Evolutionary conservation across 2,113 vertebrate genomes (phyloP).

Genomic region (Dermatemys mawii): DNA sequence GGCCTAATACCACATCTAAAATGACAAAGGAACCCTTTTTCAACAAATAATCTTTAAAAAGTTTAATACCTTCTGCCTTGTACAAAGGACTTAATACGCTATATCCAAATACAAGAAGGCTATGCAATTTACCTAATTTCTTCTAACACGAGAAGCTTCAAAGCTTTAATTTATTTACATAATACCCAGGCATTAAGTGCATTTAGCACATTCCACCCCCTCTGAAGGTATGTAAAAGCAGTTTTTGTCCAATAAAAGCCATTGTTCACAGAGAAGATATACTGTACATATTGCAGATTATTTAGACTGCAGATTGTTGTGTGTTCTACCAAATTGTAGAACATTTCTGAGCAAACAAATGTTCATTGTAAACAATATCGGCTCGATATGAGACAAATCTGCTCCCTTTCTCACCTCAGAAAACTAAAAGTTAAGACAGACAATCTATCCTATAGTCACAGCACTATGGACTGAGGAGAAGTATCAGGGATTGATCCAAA

Average conservation of each 20-base stretch:
- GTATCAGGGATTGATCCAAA: neutral
- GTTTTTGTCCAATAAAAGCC: neutral
- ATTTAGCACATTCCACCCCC: neutral
- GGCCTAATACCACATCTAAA: slow-evolving; percentile 64
- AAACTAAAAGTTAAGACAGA: neutral
- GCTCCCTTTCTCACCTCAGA: neutral
- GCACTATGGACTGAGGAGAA: neutral
- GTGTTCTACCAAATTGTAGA: neutral
- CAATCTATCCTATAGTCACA: neutral
- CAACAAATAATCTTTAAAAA: slow-evolving; percentile 52
- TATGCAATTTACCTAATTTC: neutral
- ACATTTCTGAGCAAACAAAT: neutral
- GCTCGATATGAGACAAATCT: neutral
- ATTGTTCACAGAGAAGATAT: neutral
- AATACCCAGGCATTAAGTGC: neutral
- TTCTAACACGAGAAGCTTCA: neutral
- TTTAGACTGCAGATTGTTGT: neutral
- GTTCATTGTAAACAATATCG: neutral
- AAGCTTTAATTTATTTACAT: slow-evolving; percentile 35
- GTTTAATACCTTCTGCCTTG: slow-evolving; percentile 39
- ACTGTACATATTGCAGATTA: neutral
- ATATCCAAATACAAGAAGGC: slow-evolving; percentile 17
- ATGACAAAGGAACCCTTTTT: slow-evolving; percentile 67
- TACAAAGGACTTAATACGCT: slow-evolving; percentile 24
- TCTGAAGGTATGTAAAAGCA: fast-evolving